Evolutionary conservation across 2,797 vertebrate species (phyloP).

Genomic region (Pangasius djambal): DNA sequence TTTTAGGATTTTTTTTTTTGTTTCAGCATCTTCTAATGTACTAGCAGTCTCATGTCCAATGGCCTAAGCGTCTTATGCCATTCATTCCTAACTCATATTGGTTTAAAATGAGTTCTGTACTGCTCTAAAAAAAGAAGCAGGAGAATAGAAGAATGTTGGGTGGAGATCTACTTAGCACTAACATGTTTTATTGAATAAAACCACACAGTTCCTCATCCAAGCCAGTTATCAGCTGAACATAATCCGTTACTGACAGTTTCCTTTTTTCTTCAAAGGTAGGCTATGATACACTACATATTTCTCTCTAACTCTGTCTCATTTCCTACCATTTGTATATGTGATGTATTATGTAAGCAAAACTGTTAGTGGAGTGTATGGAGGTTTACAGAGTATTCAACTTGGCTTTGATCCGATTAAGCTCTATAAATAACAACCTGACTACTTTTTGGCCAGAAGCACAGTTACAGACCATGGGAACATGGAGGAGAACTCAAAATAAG

Average conservation of each 20-base stretch:
- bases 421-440: constrained; percentile 34
- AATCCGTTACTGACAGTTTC: constrained; percentile 1
- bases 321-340: not conserved
- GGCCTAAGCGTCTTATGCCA: not conserved
- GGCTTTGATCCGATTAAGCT: constrained; percentile 16
- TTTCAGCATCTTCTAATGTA: not conserved
- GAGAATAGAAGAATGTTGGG: not conserved
- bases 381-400: constrained; percentile 27
- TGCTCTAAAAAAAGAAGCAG: not conserved
- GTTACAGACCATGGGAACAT: constrained; percentile 14
- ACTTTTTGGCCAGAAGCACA: constrained; percentile 7
- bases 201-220: not conserved
- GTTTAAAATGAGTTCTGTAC: not conserved
- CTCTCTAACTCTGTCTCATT: not conserved
- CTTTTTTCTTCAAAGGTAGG: not conserved
- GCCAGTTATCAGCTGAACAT: not conserved
- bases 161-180: not conserved
- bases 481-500: constrained; percentile 7
- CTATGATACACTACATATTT: not conserved
- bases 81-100: not conserved
- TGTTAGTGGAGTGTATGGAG: not conserved
- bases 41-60: not conserved
- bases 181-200: not conserved
- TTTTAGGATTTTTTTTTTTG: not conserved
- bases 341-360: not conserved